These are phyloP conservation scores for Salvelinus fontinalis DNA, from an alignment of 2,113 vertebrate genomes.

Conservation along the genomic window DNA sequence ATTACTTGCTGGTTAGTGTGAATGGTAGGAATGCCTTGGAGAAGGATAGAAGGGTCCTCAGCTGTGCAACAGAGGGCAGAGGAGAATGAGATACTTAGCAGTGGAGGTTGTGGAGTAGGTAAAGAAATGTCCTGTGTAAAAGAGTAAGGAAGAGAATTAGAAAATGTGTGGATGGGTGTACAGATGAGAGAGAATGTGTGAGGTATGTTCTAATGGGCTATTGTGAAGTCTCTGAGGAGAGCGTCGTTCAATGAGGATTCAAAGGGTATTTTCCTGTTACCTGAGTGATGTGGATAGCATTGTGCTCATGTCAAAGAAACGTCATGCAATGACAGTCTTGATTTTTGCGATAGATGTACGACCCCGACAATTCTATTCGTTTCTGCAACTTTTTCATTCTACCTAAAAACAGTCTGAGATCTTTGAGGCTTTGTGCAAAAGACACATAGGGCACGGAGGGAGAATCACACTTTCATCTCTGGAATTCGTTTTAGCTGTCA, in stretches of 20 bases:
- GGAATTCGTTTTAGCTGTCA: no score
- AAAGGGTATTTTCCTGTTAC: no score
- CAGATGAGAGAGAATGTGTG: background rate
- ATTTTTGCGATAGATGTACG: no score
- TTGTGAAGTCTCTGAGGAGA: background rate
- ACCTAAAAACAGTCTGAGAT: no score
- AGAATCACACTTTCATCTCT: no score
- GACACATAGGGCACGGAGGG: no score
- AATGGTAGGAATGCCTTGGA: background rate
- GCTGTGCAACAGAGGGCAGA: background rate
- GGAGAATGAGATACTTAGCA: background rate
- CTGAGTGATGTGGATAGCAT: no score
- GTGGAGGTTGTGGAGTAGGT: background rate
- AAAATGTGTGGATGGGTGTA: background rate
- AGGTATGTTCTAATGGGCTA: background rate
- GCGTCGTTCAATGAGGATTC: no score
- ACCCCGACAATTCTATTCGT: no score
- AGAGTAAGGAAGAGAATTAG: background rate
- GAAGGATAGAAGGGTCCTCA: background rate
- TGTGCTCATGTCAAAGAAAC: background rate
- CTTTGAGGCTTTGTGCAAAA: no score
- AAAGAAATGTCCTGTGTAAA: background rate
- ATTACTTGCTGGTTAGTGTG: conserved; percentile 1
- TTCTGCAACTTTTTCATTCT: no score
- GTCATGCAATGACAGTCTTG: background rate